These are phyloP conservation scores for Aquatica leii DNA, from an alignment of 2,888 invertebrate genomes.

Conservation along the genomic window DNA sequence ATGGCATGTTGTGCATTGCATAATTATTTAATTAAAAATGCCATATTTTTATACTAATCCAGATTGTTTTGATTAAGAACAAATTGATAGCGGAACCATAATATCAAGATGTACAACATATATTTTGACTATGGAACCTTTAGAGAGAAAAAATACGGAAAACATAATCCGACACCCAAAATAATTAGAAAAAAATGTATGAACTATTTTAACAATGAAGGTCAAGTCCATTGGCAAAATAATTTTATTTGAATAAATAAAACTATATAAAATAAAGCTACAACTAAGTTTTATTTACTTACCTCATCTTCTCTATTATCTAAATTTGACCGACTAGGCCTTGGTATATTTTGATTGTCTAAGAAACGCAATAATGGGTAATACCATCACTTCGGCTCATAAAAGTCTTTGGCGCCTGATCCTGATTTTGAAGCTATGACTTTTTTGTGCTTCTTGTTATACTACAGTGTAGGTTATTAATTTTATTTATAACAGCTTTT, in stretches of 20 bases:
- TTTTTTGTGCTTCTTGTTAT: background rate
- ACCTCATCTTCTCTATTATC: background rate
- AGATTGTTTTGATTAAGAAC: background rate
- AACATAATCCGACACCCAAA: too few relatives aligned
- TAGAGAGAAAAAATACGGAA: too few relatives aligned
- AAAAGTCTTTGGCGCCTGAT: background rate
- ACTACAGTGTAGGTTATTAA: background rate
- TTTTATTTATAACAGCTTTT: background rate
- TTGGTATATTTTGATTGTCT: background rate
- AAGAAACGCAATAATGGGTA: background rate
- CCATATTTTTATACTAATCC: background rate
- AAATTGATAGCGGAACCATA: background rate
- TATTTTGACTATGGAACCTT: background rate
- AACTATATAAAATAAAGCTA: too few relatives aligned
- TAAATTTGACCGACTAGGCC: background rate
- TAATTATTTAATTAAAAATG: background rate
- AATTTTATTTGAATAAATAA: background rate
- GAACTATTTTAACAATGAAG: background rate
- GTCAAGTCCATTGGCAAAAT: background rate
- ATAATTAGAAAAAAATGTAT: background rate
- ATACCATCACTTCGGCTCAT: background rate
- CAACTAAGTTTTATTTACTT: background rate
- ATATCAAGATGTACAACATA: background rate
- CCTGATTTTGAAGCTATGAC: background rate
- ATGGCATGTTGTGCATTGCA: conserved; percentile 4